These are phyloP conservation scores for Caenorhabditis sp. DNA, from an alignment of 2,888 invertebrate species.

Conservation along the genomic window DNA sequence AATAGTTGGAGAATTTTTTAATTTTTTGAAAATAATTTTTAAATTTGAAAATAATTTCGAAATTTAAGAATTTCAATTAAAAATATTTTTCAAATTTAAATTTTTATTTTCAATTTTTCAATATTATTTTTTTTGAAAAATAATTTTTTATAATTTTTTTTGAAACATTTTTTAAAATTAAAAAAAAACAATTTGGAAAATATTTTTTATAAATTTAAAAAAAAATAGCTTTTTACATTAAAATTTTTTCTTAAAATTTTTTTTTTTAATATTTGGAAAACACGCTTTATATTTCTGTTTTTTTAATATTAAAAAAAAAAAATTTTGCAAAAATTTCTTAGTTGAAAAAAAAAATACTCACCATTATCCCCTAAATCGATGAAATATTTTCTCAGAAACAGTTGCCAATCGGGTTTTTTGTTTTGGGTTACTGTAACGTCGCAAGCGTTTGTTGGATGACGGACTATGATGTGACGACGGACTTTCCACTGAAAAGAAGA, in stretches of 20 bases:
- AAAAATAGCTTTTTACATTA: background rate
- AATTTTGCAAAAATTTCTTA: background rate
- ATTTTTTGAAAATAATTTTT: no score
- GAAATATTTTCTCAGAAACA: conserved; percentile 5
- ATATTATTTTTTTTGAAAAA: no score
- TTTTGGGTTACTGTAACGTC: background rate
- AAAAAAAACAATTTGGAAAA: no score
- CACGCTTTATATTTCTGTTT: no score
- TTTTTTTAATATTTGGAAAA: background rate
- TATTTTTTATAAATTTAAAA: no score
- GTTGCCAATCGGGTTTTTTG: background rate
- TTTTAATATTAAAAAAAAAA: background rate
- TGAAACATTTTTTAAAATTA: no score
- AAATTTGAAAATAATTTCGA: no score
- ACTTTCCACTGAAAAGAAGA: conserved; percentile 43
- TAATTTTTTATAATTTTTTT: no score
- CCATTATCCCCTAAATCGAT: background rate
- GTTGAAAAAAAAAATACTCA: background rate
- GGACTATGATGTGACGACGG: conserved; percentile 39
- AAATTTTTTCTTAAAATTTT: background rate
- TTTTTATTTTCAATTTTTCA: no score
- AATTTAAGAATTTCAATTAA: no score
- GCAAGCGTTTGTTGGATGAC: conserved; percentile 7
- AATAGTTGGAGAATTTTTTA: no score
- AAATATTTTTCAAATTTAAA: no score